phyloP scores from a whole-genome alignment of 2,888 invertebrate species.

The Drosophila robusta region DNA sequence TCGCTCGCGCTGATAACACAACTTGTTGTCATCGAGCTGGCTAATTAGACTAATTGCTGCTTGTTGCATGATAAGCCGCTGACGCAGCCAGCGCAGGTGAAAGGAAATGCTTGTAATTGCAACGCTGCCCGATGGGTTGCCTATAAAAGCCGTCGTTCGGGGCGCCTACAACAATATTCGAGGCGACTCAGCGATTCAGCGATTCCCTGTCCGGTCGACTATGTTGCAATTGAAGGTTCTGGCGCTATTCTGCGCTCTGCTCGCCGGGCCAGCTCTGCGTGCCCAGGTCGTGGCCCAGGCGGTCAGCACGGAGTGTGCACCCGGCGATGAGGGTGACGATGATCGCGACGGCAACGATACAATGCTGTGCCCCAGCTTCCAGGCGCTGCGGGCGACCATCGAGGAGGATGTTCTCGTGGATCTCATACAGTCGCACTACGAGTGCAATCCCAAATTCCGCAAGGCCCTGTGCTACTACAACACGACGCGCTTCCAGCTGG shows the following conservation, averaged over 20 bases:
- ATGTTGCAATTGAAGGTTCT: slow-evolving; percentile 49
- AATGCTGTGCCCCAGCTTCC: slow-evolving; percentile 54
- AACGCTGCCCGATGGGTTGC: not conserved
- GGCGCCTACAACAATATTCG: slow-evolving; percentile 25
- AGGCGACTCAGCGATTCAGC: slow-evolving; percentile 7
- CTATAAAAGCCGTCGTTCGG: slow-evolving; percentile 56
- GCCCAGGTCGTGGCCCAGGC: not conserved
- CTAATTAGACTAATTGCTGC: slow-evolving; percentile 43
- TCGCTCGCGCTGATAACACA: slow-evolving; percentile 29
- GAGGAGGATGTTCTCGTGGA: slow-evolving; percentile 28
- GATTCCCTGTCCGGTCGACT: slow-evolving; percentile 19
- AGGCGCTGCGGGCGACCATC: slow-evolving; percentile 54
- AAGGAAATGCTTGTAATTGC: slow-evolving; percentile 52
- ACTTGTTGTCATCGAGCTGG: not conserved
- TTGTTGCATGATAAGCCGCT: slow-evolving; percentile 35
- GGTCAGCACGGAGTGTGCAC: slow-evolving; percentile 9
- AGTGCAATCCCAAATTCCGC: slow-evolving; percentile 59
- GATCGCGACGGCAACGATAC: slow-evolving; percentile 13
- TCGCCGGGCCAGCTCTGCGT: slow-evolving; percentile 22
- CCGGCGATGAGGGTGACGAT: not conserved
- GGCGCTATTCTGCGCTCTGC: slow-evolving; percentile 15
- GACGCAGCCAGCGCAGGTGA: slow-evolving; percentile 29
- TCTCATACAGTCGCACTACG: slow-evolving; percentile 54
- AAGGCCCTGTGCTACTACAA: slow-evolving; percentile 62
- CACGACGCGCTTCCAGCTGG: slow-evolving; percentile 41